Percentiles rank a stretch among this genome's conserved stretches.
These are phyloP conservation scores for Coptodon rendalli DNA, from an alignment of 2,113 vertebrate genomes.

Conservation along the genomic window DNA sequence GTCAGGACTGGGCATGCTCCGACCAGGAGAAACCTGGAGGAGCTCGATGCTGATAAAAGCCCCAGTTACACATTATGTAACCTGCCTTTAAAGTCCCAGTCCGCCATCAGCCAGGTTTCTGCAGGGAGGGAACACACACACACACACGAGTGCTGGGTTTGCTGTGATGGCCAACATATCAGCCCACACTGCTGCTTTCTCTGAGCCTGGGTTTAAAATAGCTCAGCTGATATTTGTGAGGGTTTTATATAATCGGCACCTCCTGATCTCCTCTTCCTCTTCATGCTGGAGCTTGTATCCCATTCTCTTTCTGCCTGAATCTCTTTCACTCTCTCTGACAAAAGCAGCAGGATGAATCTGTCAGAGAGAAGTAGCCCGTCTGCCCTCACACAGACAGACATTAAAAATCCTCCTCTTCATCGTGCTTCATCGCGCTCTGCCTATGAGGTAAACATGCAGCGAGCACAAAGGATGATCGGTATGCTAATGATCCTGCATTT, in stretches of 20 bases:
- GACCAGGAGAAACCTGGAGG: neutral
- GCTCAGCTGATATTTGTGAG: constrained; percentile 42
- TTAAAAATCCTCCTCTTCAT: neutral
- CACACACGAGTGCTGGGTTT: neutral
- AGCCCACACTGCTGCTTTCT: constrained; percentile 54
- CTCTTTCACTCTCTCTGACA: neutral
- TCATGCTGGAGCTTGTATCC: constrained; percentile 8
- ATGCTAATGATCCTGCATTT: neutral
- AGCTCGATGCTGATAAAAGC: neutral
- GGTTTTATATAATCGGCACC: constrained; percentile 62
- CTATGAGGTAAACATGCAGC: neutral
- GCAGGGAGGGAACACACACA: neutral
- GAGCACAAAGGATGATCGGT: neutral
- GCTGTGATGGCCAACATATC: constrained; percentile 46
- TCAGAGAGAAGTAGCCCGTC: neutral
- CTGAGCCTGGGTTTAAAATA: constrained; percentile 62
- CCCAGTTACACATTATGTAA: constrained; percentile 26
- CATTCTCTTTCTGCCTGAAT: constrained; percentile 1
- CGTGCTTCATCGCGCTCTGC: neutral
- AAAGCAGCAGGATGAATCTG: neutral
- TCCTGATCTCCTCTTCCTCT: constrained; percentile 54
- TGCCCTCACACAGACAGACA: neutral
- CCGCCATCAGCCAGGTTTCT: constrained; percentile 23
- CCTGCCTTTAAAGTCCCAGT: constrained; percentile 35
- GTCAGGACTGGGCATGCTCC: neutral